Percentiles rank a stretch among this genome's conserved stretches.
phyloP scores from a whole-genome alignment of 2,888 invertebrate genomes.

The Junonia oenone region DNA sequence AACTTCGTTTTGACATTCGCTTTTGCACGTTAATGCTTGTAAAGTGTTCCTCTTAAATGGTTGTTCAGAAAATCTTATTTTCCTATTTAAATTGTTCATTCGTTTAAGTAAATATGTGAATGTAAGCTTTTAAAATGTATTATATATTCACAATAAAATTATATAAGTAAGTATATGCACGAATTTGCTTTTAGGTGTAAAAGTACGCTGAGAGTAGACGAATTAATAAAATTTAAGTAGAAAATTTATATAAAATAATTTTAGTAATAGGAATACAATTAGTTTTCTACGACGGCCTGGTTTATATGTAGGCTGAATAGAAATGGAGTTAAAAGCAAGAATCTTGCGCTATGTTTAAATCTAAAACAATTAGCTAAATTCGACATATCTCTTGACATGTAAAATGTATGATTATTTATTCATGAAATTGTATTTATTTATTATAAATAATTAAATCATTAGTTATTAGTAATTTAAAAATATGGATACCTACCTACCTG shows the following conservation, averaged over 20 bases:
- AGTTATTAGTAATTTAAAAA: too few species aligned
- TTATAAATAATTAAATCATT: background rate
- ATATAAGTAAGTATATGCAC: slow-evolving; percentile 2
- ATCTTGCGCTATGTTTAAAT: background rate
- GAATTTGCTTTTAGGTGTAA: slow-evolving; percentile 19
- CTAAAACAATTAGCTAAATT: background rate
- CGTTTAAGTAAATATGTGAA: background rate
- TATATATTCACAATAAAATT: slow-evolving; percentile 7
- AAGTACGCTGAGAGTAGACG: slow-evolving; percentile 17
- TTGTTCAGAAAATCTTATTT: background rate
- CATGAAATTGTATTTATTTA: too few species aligned
- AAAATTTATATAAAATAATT: background rate
- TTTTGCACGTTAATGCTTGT: background rate
- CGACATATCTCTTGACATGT: slow-evolving; percentile 15
- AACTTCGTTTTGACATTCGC: background rate
- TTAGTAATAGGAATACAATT: background rate
- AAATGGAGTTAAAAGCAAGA: background rate
- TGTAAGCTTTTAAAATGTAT: background rate
- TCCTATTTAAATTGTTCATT: background rate
- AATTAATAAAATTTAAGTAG: slow-evolving; percentile 16
- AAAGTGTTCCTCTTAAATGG: background rate
- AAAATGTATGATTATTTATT: background rate
- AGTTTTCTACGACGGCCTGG: slow-evolving; percentile 20
- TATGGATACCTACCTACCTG: too few species aligned
- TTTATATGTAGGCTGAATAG: slow-evolving; percentile 7